Evolutionary conservation across 1,140 invertebrate species (phyloP).

Genomic region (Copidosoma floridanum): DNA sequence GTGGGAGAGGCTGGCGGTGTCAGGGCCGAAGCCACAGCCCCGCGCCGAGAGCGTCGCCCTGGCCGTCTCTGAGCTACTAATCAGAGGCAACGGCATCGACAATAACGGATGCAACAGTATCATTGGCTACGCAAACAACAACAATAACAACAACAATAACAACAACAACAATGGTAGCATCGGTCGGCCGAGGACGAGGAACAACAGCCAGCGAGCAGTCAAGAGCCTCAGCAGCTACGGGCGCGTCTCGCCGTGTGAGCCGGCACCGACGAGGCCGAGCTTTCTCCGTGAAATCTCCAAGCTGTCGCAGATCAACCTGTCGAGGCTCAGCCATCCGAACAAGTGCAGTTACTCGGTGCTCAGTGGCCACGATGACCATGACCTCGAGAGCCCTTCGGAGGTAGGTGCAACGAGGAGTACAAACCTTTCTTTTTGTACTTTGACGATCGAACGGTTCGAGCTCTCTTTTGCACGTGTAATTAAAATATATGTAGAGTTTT

Average conservation of each 20-base stretch:
- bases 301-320: slow-evolving; percentile 70
- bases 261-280: slow-evolving; percentile 46
- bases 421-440: too few species aligned
- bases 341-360: slow-evolving; percentile 72
- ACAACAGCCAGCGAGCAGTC: background rate
- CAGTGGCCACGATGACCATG: slow-evolving; percentile 67
- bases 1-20: slow-evolving; percentile 73
- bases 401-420: too few species aligned
- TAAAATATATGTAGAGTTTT: too few species aligned
- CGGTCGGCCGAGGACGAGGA: background rate
- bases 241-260: slow-evolving; percentile 47
- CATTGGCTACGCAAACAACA: too few species aligned
- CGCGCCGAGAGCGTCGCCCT: slow-evolving; percentile 66
- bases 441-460: too few species aligned
- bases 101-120: background rate
- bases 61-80: slow-evolving; percentile 61
- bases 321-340: slow-evolving; percentile 63
- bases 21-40: slow-evolving; percentile 69
- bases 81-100: slow-evolving; percentile 43
- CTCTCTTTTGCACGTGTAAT: too few species aligned
- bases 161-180: background rate
- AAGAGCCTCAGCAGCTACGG: slow-evolving; percentile 2
- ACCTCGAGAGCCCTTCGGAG: slow-evolving; percentile 61
- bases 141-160: background rate
- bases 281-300: slow-evolving; percentile 73